Conservation (phyloP, 1,140 invertebrate genomes). For the Helicoverpa zea region DNA sequence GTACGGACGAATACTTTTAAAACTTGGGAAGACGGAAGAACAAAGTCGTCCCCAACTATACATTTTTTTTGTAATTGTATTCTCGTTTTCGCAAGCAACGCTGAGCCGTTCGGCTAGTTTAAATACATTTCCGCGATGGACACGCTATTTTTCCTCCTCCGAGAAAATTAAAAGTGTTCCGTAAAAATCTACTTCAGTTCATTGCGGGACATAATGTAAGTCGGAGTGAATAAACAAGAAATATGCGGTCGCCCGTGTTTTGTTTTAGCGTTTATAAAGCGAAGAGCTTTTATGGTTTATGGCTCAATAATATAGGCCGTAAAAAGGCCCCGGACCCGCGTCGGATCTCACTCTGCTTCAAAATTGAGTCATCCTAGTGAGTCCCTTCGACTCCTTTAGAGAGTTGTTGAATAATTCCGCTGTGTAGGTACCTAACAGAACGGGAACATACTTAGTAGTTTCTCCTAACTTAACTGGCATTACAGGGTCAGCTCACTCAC, state of each 20-base stretch:
- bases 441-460: constrained; percentile 49
- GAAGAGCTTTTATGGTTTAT: constrained; percentile 77
- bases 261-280: constrained; percentile 79
- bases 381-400: constrained; percentile 62
- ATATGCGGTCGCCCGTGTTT: constrained; percentile 77
- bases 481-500: constrained; percentile 5
- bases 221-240: constrained; percentile 67
- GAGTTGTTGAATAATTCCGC: constrained; percentile 64
- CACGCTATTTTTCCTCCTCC: constrained; percentile 30
- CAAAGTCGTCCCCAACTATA: constrained; percentile 30
- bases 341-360: constrained; percentile 64
- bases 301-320: constrained; percentile 78
- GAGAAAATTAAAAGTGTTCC: constrained; percentile 65
- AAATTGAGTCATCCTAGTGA: constrained; percentile 70
- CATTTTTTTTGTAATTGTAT: constrained; percentile 9
- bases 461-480: constrained; percentile 53
- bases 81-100: constrained; percentile 15
- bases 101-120: constrained; percentile 38
- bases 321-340: constrained; percentile 70
- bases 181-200: constrained; percentile 69
- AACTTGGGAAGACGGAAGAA: constrained; percentile 4
- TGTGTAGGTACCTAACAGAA: constrained; percentile 53
- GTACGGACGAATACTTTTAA: constrained; percentile 27
- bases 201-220: constrained; percentile 62
- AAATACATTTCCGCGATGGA: constrained; percentile 44